A percentile compares a stretch with the other conserved stretches of the same genome.
phyloP scores from a whole-genome alignment of 1,140 invertebrate genomes.

The Caerostris darwini region DNA sequence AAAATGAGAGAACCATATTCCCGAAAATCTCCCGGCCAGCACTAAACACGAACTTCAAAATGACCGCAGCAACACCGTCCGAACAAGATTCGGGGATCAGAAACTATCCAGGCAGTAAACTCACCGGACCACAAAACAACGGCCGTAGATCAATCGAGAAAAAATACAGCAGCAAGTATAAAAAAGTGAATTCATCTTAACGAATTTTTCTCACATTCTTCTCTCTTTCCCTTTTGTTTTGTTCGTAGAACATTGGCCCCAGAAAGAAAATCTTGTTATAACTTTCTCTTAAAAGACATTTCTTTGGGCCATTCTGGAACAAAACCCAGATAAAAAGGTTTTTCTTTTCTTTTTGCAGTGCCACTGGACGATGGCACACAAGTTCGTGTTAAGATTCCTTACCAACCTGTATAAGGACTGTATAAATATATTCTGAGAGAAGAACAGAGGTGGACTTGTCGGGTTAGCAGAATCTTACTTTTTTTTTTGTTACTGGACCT shows the following conservation, averaged over 20 bases:
- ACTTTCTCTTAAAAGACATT: constrained; percentile 62
- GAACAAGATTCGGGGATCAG: not conserved
- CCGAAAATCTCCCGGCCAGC: not conserved
- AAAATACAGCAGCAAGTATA: not conserved
- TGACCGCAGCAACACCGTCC: not conserved
- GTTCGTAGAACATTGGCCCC: not conserved
- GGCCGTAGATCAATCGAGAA: not conserved
- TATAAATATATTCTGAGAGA: not conserved
- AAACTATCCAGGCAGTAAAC: constrained; percentile 21
- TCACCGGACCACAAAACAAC: constrained; percentile 27
- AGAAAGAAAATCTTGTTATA: constrained; percentile 71
- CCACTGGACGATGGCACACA: constrained; percentile 14
- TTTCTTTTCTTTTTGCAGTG: not conserved
- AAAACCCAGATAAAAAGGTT: constrained; percentile 62
- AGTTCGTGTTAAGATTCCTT: constrained; percentile 34
- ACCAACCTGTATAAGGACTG: not conserved
- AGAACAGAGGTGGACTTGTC: constrained; percentile 22
- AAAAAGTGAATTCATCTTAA: constrained; percentile 61
- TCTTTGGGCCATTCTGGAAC: constrained; percentile 51
- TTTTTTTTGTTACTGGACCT: not conserved
- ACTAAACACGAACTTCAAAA: not conserved
- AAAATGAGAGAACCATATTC: constrained; percentile 7
- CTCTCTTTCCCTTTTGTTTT: not conserved
- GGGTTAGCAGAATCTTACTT: not conserved
- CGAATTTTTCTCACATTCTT: constrained; percentile 64